Percentiles rank a stretch among this genome's conserved stretches.
Evolutionary conservation across 2,888 invertebrate species (phyloP).

Genomic region (Trilocha varians): DNA sequence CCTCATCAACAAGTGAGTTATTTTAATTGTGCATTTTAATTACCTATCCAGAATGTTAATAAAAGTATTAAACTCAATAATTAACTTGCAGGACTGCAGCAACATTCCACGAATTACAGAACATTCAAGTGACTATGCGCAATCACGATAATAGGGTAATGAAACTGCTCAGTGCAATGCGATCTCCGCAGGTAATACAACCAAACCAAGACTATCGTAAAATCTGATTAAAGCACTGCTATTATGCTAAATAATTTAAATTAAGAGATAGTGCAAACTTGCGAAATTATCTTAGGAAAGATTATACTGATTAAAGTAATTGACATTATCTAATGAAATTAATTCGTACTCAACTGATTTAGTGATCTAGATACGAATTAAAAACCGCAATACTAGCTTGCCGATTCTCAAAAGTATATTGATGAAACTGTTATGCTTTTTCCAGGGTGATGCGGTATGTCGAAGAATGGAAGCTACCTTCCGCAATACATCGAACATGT

Average conservation of each 20-base stretch:
- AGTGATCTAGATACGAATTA: background rate
- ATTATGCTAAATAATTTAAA: too few species aligned
- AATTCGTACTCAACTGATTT: background rate
- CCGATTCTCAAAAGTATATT: too few species aligned
- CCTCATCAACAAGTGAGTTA: conserved; percentile 75
- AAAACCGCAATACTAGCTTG: background rate
- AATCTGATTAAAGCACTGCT: background rate
- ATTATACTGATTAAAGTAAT: background rate
- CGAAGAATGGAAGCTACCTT: conserved; percentile 51
- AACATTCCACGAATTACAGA: conserved; percentile 70
- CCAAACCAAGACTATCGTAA: background rate
- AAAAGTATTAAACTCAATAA: background rate
- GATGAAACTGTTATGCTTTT: background rate
- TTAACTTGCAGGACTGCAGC: conserved; percentile 62
- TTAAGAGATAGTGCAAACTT: too few species aligned
- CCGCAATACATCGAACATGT: conserved; percentile 46
- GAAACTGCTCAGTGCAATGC: conserved; percentile 44
- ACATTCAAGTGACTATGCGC: conserved; percentile 64
- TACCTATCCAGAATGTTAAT: background rate
- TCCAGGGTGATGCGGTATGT: conserved; percentile 48
- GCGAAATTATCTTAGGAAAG: background rate
- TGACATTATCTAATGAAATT: background rate
- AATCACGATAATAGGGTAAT: conserved; percentile 53
- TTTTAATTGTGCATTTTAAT: background rate
- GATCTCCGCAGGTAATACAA: conserved; percentile 40